Percentiles rank a stretch among this genome's conserved stretches.
Conservation (phyloP, 2,888 invertebrate species). For the Kuschelorhynchus macadamiae region DNA sequence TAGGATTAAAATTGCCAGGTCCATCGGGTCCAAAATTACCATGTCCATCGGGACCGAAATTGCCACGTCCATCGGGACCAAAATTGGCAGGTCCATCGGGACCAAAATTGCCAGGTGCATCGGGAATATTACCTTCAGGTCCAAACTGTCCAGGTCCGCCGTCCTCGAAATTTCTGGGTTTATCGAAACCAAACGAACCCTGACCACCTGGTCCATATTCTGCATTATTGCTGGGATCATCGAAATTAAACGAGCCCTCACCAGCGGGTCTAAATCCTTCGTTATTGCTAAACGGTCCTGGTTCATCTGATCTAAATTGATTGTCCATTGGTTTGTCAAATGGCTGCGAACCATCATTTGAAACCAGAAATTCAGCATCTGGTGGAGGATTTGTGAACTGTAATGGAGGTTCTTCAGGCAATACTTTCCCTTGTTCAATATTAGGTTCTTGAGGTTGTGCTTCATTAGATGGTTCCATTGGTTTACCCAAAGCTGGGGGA, state of each 20-base stretch:
- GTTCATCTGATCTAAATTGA: too few relatives aligned
- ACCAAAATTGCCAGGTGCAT: not conserved
- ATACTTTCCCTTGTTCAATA: too few relatives aligned
- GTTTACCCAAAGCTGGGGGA: not conserved
- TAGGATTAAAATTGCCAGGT: not conserved
- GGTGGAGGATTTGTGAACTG: too few relatives aligned
- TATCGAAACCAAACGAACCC: not conserved
- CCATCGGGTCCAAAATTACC: slow-evolving; percentile 1
- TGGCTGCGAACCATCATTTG: too few relatives aligned
- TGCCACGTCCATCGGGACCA: not conserved
- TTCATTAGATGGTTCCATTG: not conserved
- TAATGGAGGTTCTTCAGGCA: too few relatives aligned
- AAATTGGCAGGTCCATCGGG: not conserved
- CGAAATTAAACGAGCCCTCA: slow-evolving; percentile 8
- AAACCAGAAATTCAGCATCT: too few relatives aligned
- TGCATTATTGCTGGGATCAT: not conserved
- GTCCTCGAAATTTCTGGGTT: slow-evolving; percentile 2
- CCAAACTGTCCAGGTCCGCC: slow-evolving; percentile 1
- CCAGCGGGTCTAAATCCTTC: not conserved
- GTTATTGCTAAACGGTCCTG: too few relatives aligned
- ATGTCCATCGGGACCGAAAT: not conserved
- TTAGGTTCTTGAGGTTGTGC: not conserved
- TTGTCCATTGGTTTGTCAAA: too few relatives aligned
- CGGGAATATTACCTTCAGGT: not conserved
- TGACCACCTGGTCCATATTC: not conserved